phyloP scores from a whole-genome alignment of 2,797 vertebrate genomes.

The Naso thynnoides region DNA sequence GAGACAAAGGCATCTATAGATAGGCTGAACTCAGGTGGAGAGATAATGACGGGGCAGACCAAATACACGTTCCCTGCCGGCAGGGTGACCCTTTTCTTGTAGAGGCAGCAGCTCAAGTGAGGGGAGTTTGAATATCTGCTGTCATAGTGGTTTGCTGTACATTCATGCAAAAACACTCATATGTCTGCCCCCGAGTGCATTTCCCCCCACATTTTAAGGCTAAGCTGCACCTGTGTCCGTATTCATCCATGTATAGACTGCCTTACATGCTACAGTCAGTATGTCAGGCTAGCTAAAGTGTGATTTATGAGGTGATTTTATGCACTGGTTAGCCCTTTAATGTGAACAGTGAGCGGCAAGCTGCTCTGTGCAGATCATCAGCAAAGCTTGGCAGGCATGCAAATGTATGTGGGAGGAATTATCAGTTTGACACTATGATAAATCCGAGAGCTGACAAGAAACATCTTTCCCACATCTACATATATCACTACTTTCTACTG shows the following conservation, averaged over 20 bases:
- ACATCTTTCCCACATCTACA: slow-evolving; percentile 25
- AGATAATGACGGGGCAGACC: slow-evolving; percentile 55
- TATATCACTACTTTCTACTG: slow-evolving; percentile 1
- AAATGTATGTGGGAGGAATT: slow-evolving; percentile 77
- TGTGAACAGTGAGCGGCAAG: slow-evolving; percentile 41
- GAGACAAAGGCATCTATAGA: slow-evolving; percentile 69
- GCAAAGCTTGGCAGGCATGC: slow-evolving; percentile 53
- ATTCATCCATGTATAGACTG: slow-evolving; percentile 28
- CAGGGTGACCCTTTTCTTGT: slow-evolving; percentile 41
- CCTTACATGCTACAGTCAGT: slow-evolving; percentile 7
- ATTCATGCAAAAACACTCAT: slow-evolving; percentile 22
- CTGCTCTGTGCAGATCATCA: slow-evolving; percentile 46
- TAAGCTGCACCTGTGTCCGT: slow-evolving; percentile 25
- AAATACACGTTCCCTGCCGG: slow-evolving; percentile 46
- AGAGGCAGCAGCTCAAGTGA: slow-evolving; percentile 29
- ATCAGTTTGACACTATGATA: slow-evolving; percentile 67
- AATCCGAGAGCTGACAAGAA: slow-evolving; percentile 27
- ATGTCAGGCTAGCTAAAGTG: slow-evolving; percentile 39
- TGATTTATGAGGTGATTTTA: slow-evolving; percentile 56
- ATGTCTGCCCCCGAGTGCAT: slow-evolving; percentile 4
- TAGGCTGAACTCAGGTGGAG: slow-evolving; percentile 41
- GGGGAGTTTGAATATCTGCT: slow-evolving; percentile 18
- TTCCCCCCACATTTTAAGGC: slow-evolving; percentile 1
- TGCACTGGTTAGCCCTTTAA: slow-evolving; percentile 45
- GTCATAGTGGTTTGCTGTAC: slow-evolving; percentile 18